Conservation (phyloP, 2,888 invertebrate species). For the Lepidochrysops patricia region DNA sequence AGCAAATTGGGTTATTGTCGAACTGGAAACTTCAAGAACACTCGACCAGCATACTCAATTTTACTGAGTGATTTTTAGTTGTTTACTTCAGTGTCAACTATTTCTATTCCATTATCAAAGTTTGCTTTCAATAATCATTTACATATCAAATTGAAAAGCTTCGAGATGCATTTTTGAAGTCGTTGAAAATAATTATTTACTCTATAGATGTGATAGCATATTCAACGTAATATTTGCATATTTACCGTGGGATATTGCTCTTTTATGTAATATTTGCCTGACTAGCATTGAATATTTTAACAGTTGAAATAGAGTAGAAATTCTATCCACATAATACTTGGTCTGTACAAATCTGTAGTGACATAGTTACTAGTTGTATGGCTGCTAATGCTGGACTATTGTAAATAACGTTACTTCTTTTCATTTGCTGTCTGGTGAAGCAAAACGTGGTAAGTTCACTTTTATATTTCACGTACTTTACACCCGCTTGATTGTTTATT, state of each 20-base stretch:
- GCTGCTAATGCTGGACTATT: slow-evolving; percentile 49
- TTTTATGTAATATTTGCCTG: background rate
- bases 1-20: background rate
- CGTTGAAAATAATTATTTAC: too few relatives aligned
- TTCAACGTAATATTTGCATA: too few relatives aligned
- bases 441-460: slow-evolving; percentile 61
- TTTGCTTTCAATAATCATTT: too few relatives aligned
- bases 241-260: too few relatives aligned
- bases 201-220: too few relatives aligned
- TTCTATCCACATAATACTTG: background rate
- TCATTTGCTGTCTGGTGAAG: slow-evolving; percentile 66
- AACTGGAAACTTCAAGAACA: background rate
- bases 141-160: background rate
- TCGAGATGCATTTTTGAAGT: too few relatives aligned
- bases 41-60: background rate
- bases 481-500: slow-evolving; percentile 5
- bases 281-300: background rate
- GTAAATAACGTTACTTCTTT: slow-evolving; percentile 65
- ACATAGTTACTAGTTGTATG: slow-evolving; percentile 32
- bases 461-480: slow-evolving; percentile 20
- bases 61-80: background rate
- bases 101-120: background rate
- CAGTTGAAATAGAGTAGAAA: background rate
- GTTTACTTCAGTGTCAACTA: background rate
- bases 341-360: slow-evolving; percentile 3